Base-by-base conservation (phyloP, 2,113 vertebrate species). In the Bettongia penicillata region DNA sequence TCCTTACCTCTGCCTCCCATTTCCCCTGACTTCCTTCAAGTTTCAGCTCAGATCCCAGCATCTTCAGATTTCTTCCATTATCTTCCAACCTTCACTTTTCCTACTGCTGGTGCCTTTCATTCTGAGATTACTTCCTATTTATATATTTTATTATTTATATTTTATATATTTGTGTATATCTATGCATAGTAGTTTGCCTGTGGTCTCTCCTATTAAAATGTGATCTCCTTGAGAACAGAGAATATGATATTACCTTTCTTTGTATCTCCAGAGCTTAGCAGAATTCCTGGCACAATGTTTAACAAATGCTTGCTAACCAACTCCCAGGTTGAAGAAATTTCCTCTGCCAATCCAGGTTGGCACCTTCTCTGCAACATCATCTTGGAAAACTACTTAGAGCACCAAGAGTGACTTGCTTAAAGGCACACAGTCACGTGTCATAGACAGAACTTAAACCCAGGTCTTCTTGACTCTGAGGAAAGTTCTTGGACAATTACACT, bases 391-490 rank as follows among this genome's bases (percentile, higher is more conserved):
- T n/a, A 19, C 37, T 43, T n/a, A 84, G 5, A 84, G n/a, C 6
- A 84, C 68, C 37, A 84, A 43, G 68, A 93, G 61, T 43, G 51
- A 57, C 77, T 47, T 53, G 3, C 91, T 68, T 37, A 47, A 37
- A 23, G 37, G 90, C 89, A 93, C 16, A n/a, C 1, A 48, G 68
- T 2, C 52, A 50, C 49, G 26, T 43, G 43, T 90, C 16, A 37
- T 7, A 94, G 52, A 22, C 91, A 89, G 89, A 22, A 94, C 37
- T 52, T 52, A 94, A 93, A 93, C 48, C 24, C 92, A 95, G 24
- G 37, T 51, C 68, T 77, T 22, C 31, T 77, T 37, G 16, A 9
- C 61, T n/a, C 37, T 22, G 16, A 77, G 68, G 37, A 19, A 77
- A 77, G 12, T 8, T 43, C 68, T 84, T 22, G 19, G 37, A 7